Conservation (phyloP, 2,888 invertebrate genomes). For the Lottia scabra region DNA sequence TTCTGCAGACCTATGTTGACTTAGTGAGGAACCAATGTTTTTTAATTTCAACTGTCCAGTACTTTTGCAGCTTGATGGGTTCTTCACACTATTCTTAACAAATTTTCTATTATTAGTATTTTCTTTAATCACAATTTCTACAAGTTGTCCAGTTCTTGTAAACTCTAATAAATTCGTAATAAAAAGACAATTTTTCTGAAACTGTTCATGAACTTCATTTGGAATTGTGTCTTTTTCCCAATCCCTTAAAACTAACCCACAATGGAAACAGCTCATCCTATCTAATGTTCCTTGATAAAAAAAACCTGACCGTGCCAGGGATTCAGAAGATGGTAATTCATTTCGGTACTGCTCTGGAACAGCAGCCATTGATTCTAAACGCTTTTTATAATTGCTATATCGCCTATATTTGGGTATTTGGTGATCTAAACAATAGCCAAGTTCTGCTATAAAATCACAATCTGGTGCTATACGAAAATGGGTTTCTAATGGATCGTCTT, state of each 20-base stretch:
- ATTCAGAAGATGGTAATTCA: not conserved
- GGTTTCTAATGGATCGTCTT: constrained; percentile 12
- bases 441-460: not conserved
- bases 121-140: not conserved
- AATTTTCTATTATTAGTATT: not conserved
- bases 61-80: not conserved
- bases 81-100: not conserved
- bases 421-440: not conserved
- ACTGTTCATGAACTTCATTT: not conserved
- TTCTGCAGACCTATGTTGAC: not conserved
- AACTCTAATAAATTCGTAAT: not conserved
- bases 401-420: not conserved
- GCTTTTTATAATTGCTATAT: not conserved
- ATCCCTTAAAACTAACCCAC: not conserved
- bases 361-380: not conserved
- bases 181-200: not conserved
- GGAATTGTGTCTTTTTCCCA: constrained; percentile 3
- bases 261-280: not conserved
- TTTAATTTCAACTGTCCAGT: not conserved
- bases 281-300: not conserved
- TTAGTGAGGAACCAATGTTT: not conserved
- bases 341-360: not conserved
- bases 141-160: not conserved
- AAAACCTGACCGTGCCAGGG: not conserved
- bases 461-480: not conserved